Evolutionary conservation across 2,888 invertebrate genomes (phyloP).

Genomic region (Theodoxus fluviatilis): DNA sequence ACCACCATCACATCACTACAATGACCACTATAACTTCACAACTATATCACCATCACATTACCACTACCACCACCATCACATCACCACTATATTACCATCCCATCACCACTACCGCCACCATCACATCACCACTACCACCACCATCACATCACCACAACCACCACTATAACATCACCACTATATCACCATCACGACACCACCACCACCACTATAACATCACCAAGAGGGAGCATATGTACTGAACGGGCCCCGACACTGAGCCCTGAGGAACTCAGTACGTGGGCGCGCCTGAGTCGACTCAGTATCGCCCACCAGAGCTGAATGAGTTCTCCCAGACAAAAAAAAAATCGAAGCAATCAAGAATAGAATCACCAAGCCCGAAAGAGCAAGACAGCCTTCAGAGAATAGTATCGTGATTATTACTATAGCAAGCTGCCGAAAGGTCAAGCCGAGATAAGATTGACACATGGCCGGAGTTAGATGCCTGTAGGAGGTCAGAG

Average conservation of each 20-base stretch:
- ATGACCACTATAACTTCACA: no score
- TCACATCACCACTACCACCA: no score
- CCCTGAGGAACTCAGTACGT: constrained; percentile 16
- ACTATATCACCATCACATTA: no score
- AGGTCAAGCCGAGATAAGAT: not conserved
- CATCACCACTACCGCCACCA: no score
- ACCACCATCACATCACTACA: no score
- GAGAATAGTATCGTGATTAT: not conserved
- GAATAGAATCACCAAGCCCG: not conserved
- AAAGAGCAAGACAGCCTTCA: not conserved
- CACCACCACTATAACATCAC: no score
- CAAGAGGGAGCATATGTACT: no score
- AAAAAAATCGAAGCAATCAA: not conserved
- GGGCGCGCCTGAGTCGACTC: not conserved
- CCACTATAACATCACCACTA: no score
- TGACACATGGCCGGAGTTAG: not conserved
- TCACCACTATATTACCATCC: no score
- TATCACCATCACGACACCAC: no score
- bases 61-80: no score
- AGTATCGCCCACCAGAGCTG: not conserved
- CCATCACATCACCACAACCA: no score
- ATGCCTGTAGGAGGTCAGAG: not conserved
- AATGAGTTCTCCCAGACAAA: constrained; percentile 9
- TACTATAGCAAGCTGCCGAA: not conserved
- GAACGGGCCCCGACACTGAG: constrained; percentile 11